These are phyloP conservation scores for Pionites leucogaster DNA, from an alignment of 2,113 vertebrate genomes.

Conservation along the genomic window DNA sequence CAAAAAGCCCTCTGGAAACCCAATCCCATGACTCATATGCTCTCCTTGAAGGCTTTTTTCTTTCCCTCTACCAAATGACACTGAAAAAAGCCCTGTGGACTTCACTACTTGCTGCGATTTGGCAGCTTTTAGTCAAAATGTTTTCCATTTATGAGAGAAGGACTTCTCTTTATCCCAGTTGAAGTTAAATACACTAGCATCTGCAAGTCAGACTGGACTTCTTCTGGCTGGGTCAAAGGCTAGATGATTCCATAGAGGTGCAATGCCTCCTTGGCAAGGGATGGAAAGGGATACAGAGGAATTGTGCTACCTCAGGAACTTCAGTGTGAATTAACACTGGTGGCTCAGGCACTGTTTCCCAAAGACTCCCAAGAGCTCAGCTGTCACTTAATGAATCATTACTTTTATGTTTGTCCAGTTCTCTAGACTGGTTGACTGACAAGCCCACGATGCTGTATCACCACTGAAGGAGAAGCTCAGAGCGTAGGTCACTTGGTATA, in stretches of 20 bases:
- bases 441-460: not conserved
- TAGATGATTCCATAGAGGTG: not conserved
- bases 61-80: slow-evolving; percentile 1
- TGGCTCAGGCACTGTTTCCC: not conserved
- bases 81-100: not conserved
- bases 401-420: not conserved
- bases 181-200: not conserved
- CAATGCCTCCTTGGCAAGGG: not conserved
- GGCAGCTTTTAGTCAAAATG: slow-evolving; percentile 35
- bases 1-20: slow-evolving; percentile 30
- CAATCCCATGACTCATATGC: slow-evolving; percentile 4
- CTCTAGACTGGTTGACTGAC: not conserved
- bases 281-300: not conserved
- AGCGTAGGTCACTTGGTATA: not conserved
- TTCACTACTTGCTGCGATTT: not conserved
- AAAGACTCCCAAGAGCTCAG: not conserved
- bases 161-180: not conserved
- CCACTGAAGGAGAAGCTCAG: not conserved
- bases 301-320: not conserved
- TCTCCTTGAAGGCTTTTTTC: slow-evolving; percentile 41
- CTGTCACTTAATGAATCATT: not conserved
- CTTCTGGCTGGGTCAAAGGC: not conserved
- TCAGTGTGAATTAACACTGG: not conserved
- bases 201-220: not conserved
- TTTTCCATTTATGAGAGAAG: slow-evolving; percentile 6